Evolutionary conservation across 2,113 vertebrate genomes (phyloP), one percentile per base, ranked within the genome.

Genomic region (Phasianus colchicus): DNA sequence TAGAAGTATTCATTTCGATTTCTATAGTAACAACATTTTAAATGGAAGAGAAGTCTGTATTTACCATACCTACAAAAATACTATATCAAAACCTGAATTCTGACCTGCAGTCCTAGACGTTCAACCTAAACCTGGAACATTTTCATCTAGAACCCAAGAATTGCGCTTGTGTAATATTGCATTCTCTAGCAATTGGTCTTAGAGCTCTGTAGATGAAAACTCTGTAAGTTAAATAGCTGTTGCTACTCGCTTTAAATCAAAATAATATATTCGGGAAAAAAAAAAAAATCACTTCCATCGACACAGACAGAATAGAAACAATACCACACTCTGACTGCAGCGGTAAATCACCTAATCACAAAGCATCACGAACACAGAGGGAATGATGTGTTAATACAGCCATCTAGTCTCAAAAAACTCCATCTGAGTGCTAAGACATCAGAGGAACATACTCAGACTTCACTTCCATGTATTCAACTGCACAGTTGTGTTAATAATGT

Each of bases 261-360:
- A 38, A 24, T 17, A 40, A 29, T 11, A 36, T 43, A 22, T 25
- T 18, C 15, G 42, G 15, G 3, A 6, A 32, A 57, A 72, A 65
- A 76, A 36, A 24, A 11, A 4, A 74, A 24, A 81, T 78, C 0
- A 1, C 19, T 72, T 85, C 32, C 17, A 22, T 22, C 58, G 34
- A 79, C 34, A 38, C 63, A 88, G 25, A 87, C 45, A 63, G 70
- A 89, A 93, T 50, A 82, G 21, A 88, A 86, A 11, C 24, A 10
- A 6, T 10, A 40, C 52, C 55, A 52, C 13, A 42, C 4, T 81
- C 18, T 17, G 55, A 40, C 48, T 87, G 30, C 64, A 48, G 21
- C 50, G 55, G 29, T 84, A 63, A 61, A 32, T 57, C 0, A 54
- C 38, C 12, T 65, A 64, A 6, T 83, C 14, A 58, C 54, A 93